A percentile compares a stretch with the other conserved stretches of the same genome.
Evolutionary conservation across 2,888 invertebrate genomes (phyloP).

Genomic region (Erannis defoliaria): DNA sequence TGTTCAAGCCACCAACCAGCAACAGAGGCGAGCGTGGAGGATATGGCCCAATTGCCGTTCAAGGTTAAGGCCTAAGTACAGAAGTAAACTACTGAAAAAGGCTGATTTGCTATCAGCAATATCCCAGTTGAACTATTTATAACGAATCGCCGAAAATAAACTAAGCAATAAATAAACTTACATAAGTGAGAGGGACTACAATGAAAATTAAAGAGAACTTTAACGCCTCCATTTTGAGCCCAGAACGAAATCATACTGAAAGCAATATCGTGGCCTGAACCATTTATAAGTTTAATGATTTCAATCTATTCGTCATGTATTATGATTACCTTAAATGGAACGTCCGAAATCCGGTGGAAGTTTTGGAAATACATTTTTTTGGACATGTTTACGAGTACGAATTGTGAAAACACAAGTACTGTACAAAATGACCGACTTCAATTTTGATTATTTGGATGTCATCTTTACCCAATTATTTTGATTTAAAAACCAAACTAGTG

Average conservation of each 20-base stretch:
- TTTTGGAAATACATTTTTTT: not conserved
- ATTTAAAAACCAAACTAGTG: no score
- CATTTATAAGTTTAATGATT: slow-evolving; percentile 5
- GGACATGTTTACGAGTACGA: not conserved
- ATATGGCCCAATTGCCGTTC: no score
- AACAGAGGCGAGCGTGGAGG: no score
- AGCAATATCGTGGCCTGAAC: slow-evolving; percentile 5
- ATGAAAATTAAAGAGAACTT: slow-evolving; percentile 34
- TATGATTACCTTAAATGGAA: slow-evolving; percentile 50
- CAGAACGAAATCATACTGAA: slow-evolving; percentile 18
- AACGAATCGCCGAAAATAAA: not conserved
- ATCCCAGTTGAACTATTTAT: no score
- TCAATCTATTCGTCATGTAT: slow-evolving; percentile 30
- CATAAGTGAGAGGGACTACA: slow-evolving; percentile 39
- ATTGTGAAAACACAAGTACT: not conserved
- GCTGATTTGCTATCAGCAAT: no score
- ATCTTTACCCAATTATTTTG: no score
- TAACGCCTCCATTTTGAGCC: slow-evolving; percentile 29
- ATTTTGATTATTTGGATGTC: no score
- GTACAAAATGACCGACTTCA: no score
- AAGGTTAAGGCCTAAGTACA: no score
- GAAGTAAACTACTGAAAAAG: no score
- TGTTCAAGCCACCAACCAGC: no score
- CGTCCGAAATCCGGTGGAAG: slow-evolving; percentile 17
- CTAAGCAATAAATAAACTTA: slow-evolving; percentile 27